Conservation (phyloP, 2,113 vertebrate genomes). For the Paratilapia polleni region DNA sequence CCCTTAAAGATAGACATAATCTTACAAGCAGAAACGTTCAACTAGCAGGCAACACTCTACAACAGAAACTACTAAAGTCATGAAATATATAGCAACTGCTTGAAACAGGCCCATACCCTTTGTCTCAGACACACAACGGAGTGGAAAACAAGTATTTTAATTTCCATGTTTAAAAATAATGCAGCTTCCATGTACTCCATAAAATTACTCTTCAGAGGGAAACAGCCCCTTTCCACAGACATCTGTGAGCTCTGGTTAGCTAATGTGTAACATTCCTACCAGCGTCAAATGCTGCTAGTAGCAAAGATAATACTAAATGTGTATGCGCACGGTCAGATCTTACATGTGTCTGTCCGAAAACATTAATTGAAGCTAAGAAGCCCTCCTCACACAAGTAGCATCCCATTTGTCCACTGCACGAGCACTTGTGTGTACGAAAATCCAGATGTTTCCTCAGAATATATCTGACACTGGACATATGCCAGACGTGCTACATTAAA, state of each 20-base stretch:
- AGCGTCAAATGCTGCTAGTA: no score
- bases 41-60: not conserved
- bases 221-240: not conserved
- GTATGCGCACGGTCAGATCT: no score
- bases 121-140: not conserved
- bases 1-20: not conserved
- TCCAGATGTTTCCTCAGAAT: no score
- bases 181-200: not conserved
- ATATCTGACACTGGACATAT: no score
- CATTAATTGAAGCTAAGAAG: no score
- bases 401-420: no score
- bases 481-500: no score
- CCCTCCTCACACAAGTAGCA: no score
- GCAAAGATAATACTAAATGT: no score
- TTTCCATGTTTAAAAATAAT: not conserved
- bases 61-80: not conserved
- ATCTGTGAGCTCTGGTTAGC: not conserved
- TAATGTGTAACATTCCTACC: no score
- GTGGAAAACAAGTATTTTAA: not conserved
- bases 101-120: not conserved
- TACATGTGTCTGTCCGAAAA: no score
- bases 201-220: not conserved
- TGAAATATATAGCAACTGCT: not conserved
- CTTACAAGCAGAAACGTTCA: not conserved
- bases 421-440: no score